phyloP scores from a whole-genome alignment of 2,113 vertebrate genomes.

The Corvus moneduloides region DNA sequence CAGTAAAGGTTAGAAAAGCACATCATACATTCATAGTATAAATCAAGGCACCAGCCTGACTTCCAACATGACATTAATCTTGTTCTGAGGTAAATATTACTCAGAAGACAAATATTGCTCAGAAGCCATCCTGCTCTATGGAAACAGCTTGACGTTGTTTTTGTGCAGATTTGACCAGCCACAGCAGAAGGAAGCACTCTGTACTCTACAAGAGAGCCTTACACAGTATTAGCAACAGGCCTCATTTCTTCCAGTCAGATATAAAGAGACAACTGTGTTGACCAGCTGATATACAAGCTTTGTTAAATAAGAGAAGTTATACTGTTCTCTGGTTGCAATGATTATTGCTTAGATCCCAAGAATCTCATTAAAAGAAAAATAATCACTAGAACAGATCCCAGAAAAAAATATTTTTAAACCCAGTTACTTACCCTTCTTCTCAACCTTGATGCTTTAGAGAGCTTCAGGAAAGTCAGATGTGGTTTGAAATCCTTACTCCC shows the following conservation, averaged over 20 bases:
- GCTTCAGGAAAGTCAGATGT: slow-evolving; percentile 70
- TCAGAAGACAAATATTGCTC: background rate
- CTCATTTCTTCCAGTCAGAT: background rate
- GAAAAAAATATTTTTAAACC: background rate
- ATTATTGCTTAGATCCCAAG: background rate
- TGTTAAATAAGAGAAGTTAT: background rate
- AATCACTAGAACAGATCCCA: background rate
- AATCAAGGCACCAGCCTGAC: slow-evolving; percentile 34
- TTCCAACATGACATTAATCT: slow-evolving; percentile 44
- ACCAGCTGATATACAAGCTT: background rate
- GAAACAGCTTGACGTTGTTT: background rate
- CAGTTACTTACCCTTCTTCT: slow-evolving; percentile 52
- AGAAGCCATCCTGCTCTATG: background rate
- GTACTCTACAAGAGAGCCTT: background rate
- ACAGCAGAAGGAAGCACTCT: background rate
- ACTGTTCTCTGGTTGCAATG: background rate
- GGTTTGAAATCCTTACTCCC: slow-evolving; percentile 65
- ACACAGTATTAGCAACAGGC: background rate
- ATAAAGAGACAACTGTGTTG: background rate
- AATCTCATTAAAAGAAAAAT: background rate
- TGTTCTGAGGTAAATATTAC: background rate
- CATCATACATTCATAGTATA: slow-evolving; percentile 55
- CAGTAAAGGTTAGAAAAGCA: slow-evolving; percentile 65
- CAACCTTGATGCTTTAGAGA: slow-evolving; percentile 53
- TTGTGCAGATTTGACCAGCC: background rate